Conservation (phyloP, 2,797 vertebrate species). For the Mionectes olivaceus region DNA sequence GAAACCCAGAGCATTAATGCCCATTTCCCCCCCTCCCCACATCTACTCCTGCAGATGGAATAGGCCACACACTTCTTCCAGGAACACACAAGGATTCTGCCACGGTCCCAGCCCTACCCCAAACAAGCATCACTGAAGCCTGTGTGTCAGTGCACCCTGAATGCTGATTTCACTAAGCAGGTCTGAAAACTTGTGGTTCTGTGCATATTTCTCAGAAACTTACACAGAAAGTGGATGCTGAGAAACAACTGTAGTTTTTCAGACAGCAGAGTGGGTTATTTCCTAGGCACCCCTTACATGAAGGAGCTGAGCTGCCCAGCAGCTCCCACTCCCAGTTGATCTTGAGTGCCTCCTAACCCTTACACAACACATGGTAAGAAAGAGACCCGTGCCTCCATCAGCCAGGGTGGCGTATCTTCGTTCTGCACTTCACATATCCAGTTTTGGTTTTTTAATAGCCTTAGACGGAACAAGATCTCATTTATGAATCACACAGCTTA, state of each 20-base stretch:
- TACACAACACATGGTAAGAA: not conserved
- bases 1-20: not conserved
- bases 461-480: not conserved
- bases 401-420: not conserved
- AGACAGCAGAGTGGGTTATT: not conserved
- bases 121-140: not conserved
- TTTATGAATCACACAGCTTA: not conserved
- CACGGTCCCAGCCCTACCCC: not conserved
- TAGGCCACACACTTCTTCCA: not conserved
- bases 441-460: not conserved
- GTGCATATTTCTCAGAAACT: not conserved
- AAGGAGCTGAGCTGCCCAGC: not conserved
- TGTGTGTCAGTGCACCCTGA: not conserved
- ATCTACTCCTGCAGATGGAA: not conserved
- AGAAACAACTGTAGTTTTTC: not conserved
- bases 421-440: accelerated
- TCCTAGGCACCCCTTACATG: not conserved
- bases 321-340: not conserved
- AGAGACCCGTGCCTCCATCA: not conserved
- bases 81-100: not conserved
- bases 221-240: not conserved
- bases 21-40: not conserved
- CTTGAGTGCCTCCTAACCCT: not conserved
- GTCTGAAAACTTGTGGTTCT: not conserved
- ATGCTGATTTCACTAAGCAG: accelerated